Conservation (phyloP, 2,888 invertebrate species). For the Callimorpha dominula region DNA sequence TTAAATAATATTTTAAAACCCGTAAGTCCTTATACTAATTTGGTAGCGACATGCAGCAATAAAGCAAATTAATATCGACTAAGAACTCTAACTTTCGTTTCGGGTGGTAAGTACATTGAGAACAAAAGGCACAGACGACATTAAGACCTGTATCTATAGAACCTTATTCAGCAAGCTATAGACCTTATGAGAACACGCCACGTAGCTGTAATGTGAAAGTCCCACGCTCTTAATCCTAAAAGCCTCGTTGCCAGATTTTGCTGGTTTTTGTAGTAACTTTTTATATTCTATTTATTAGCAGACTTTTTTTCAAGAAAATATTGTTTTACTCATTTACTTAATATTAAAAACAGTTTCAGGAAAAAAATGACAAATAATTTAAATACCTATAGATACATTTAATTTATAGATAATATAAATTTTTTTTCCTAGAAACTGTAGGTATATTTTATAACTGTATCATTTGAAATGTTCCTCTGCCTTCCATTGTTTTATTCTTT, state of each 20-base stretch:
- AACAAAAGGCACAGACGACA: too few species aligned
- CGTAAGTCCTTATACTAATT: background rate
- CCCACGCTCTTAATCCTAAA: background rate
- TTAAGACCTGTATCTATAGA: background rate
- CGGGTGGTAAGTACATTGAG: too few species aligned
- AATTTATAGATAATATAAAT: too few species aligned
- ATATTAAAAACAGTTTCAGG: too few species aligned
- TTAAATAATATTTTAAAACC: background rate
- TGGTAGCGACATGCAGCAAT: background rate
- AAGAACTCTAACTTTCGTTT: background rate
- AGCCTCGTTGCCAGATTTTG: background rate
- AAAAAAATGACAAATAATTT: too few species aligned
- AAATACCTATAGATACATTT: too few species aligned
- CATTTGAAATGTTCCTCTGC: too few species aligned
- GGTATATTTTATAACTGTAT: too few species aligned
- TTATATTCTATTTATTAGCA: background rate
- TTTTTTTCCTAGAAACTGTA: too few species aligned
- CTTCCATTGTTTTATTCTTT: too few species aligned
- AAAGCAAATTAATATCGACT: background rate
- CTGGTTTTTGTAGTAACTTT: background rate
- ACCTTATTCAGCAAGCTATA: background rate
- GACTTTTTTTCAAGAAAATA: background rate
- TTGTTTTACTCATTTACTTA: background rate
- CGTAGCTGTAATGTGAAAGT: background rate
- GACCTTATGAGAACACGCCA: background rate